Base-by-base conservation (phyloP, 2,113 vertebrate species). In the Mormyrus iriodes region DNA sequence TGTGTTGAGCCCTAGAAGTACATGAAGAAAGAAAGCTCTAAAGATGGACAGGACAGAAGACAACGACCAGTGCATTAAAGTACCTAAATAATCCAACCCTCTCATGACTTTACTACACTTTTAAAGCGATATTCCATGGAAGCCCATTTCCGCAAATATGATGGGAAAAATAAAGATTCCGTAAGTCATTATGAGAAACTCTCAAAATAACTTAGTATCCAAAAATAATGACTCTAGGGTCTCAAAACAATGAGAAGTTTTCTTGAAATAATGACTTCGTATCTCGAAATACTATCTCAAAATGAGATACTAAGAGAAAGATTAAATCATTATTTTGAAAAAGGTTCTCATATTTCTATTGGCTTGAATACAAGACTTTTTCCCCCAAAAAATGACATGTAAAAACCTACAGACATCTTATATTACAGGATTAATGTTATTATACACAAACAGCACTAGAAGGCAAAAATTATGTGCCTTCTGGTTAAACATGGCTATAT, bases 1-100 rank as follows among this genome's bases (percentile, higher is more conserved):
- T 85, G 21, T 89, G 93, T 89, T 93, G 90, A 92, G 92, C 94
- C 95, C 96, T 96, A 91, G 61, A 82, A 44, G 10, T 2, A 55
- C 27, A 73, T 0, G 17, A 3, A 73, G 44, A 24, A 2, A 88
- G 12, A 27, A 27, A 31, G 44, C n/a, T 31, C 21, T 42, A 15
- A 10, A 35, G 12, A 88, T n/a, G 42, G 12, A 69, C 83, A 9
- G 19, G 21, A 24, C 3, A 46, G 46, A 49, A 48, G 83, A 10
- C 24, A 51, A 12, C 0, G 44, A 21, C 27, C 83, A 49, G 21
- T 85, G 21, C 39, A 85, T 49, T 21, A 19, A 39, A 42, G 79
- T 6, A 48, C 82, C 7, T 9, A 84, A 84, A 84, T 48, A 0
- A 84, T 24, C 82, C 21, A 84, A 46, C 79, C 4, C 4, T 13